Evolutionary conservation across 1,140 invertebrate species (phyloP), one percentile per base, ranked within the genome.

Genomic region (Trachymyrmex cornetzi): DNA sequence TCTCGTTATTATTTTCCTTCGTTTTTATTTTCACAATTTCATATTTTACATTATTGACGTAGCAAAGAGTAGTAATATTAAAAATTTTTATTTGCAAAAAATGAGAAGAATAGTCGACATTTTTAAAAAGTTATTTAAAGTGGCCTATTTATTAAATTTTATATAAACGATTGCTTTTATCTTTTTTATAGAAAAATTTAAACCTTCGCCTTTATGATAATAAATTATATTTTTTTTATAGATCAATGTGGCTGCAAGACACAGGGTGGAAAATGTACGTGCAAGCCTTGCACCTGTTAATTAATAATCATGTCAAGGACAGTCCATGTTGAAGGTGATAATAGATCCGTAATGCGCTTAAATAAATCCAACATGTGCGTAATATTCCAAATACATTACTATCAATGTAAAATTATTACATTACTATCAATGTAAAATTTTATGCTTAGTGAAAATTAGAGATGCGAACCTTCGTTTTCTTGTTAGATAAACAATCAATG

Each of bases 201-300:
- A 3, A 61, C 6, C n/a, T 74, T n/a, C 0, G 22, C 64, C 53
- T 64, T 14, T 22, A 61, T 24, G 22, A 77, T 64, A 53, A 27
- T 55, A 72, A 71, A 50, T 61, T 53, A 38, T 53, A 24, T 86
- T 66, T 53, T 71, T 87, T 44, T 92, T 88, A 80, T 71, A 93
- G 93, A 91, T 14, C 89, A 92, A 75, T 93, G 93, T 75, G 7
- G 3, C 22, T 93, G 92, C 66, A 92, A 93, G 38, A 44, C 38
- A 27, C 50, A 87, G 24, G 93, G 92, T 0, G 87, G 85, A 77
- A 71, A 92, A n/a, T 93, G 93, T 27, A 22, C 55, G 2, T 93
- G 91, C 71, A 87, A 90, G 44, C 19, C 84, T 22, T 91, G 91
- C 48, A 87, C 53, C 2, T 91, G 91, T 55, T 88, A 89, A 89